Evolutionary conservation across 2,888 invertebrate species (phyloP).

Genomic region (Unio pictorum): DNA sequence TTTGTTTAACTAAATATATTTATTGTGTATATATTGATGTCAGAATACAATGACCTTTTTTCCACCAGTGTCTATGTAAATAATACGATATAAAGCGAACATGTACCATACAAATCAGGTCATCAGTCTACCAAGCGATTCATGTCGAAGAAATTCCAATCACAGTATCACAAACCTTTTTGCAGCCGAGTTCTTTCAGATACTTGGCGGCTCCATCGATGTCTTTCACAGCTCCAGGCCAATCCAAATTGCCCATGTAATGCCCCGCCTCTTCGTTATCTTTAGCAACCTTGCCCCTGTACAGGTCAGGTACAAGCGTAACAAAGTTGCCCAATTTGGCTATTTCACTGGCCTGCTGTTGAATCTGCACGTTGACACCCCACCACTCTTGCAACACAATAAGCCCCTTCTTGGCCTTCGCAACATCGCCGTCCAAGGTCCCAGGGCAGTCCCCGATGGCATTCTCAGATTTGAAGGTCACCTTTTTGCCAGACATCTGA

Average conservation of each 20-base stretch:
- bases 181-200: slow-evolving; percentile 49
- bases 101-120: no score
- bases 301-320: slow-evolving; percentile 61
- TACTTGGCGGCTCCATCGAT: slow-evolving; percentile 55
- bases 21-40: no score
- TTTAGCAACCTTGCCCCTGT: slow-evolving; percentile 57
- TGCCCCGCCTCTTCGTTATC: slow-evolving; percentile 63
- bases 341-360: slow-evolving; percentile 44
- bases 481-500: background rate
- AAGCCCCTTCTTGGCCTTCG: slow-evolving; percentile 37
- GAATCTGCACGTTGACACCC: slow-evolving; percentile 63
- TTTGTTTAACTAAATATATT: no score
- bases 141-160: background rate
- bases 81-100: background rate
- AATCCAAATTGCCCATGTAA: slow-evolving; percentile 59
- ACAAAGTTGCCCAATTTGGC: slow-evolving; percentile 44
- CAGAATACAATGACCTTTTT: no score
- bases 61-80: no score
- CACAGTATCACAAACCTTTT: slow-evolving; percentile 26
- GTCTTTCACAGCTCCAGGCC: slow-evolving; percentile 61
- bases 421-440: slow-evolving; percentile 14
- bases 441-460: slow-evolving; percentile 19
- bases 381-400: slow-evolving; percentile 63
- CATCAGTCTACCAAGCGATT: no score
- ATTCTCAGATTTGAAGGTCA: slow-evolving; percentile 23